These are phyloP conservation scores for Endotricha flammealis DNA, from an alignment of 2,888 invertebrate genomes.

Conservation along the genomic window DNA sequence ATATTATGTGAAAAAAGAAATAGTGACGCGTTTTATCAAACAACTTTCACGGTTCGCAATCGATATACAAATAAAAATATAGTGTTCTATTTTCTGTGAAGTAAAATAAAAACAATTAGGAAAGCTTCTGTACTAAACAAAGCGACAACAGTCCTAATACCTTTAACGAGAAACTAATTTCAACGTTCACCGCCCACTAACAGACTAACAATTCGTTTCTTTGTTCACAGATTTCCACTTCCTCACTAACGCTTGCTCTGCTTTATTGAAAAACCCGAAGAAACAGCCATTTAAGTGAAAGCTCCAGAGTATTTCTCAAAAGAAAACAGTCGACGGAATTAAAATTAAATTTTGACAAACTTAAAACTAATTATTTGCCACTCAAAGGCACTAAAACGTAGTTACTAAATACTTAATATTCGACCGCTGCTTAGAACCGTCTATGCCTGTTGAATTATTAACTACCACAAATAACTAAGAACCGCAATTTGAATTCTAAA, in stretches of 20 bases:
- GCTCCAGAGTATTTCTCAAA: conserved; percentile 18
- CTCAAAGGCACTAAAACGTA: conserved; percentile 19
- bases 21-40: too few species aligned
- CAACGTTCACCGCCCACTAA: conserved; percentile 41
- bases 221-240: conserved; percentile 66
- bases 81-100: too few species aligned
- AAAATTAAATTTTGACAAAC: conserved; percentile 16
- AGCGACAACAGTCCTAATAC: conserved; percentile 7
- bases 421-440: conserved; percentile 24
- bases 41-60: too few species aligned
- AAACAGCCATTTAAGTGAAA: conserved; percentile 24
- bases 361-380: conserved; percentile 7
- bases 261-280: conserved; percentile 35
- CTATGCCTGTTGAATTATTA: conserved; percentile 33
- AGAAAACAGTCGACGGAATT: conserved; percentile 24
- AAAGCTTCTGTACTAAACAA: not conserved
- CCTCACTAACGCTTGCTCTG: conserved; percentile 38
- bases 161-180: conserved; percentile 45
- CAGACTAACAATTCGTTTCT: conserved; percentile 65
- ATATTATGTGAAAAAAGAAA: too few species aligned
- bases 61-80: too few species aligned
- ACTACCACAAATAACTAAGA: conserved; percentile 24
- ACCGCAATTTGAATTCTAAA: too few species aligned
- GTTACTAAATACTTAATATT: conserved; percentile 20
- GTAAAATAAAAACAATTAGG: not conserved